These are phyloP conservation scores for Bothrops jararaca DNA, from an alignment of 2,113 vertebrate species.

Conservation along the genomic window DNA sequence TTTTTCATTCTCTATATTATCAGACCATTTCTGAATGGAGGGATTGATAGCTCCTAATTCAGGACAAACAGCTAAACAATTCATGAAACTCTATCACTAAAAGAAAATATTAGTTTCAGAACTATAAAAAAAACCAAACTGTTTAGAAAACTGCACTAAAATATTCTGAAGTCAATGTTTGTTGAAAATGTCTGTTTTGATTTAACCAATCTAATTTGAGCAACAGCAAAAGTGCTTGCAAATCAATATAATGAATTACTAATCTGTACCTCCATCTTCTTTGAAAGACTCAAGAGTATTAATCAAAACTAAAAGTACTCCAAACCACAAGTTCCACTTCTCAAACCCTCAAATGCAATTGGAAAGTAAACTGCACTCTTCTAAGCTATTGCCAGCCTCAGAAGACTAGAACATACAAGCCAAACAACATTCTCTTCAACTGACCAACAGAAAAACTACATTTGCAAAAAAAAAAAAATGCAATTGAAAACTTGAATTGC, in stretches of 20 bases:
- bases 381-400: not conserved
- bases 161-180: not conserved
- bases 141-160: not conserved
- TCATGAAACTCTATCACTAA: not conserved
- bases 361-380: not conserved
- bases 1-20: not conserved
- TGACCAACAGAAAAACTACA: too few relatives aligned
- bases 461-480: too few relatives aligned
- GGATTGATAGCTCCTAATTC: not conserved
- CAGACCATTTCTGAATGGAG: not conserved
- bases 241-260: not conserved
- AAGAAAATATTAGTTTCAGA: not conserved
- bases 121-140: not conserved
- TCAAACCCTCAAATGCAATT: not conserved
- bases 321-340: not conserved
- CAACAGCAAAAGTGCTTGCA: not conserved
- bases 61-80: not conserved
- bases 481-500: too few relatives aligned
- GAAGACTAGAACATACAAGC: not conserved
- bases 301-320: not conserved
- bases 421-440: too few relatives aligned
- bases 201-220: not conserved
- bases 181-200: not conserved
- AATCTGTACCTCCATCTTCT: not conserved
- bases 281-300: not conserved